Conservation (phyloP, 2,113 vertebrate species). For the Hippocampus barbouri region DNA sequence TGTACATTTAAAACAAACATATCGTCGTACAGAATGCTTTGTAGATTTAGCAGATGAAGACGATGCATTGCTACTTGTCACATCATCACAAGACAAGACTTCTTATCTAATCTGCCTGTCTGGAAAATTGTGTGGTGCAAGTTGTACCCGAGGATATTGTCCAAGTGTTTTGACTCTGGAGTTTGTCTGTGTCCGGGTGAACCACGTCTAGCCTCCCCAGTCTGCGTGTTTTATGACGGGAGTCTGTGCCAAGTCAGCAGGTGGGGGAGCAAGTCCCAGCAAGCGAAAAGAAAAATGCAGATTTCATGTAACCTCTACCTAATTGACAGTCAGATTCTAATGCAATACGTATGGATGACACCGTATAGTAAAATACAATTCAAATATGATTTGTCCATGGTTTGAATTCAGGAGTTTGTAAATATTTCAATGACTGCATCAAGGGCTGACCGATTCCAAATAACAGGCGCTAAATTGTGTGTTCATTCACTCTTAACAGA, state of each 20-base stretch:
- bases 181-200: constrained; percentile 55
- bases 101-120: constrained; percentile 64
- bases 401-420: background rate
- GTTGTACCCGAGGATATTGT: constrained; percentile 48
- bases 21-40: constrained; percentile 47
- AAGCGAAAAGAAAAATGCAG: constrained; percentile 4
- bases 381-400: no score
- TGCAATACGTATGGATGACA: background rate
- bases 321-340: background rate
- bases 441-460: background rate
- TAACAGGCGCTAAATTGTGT: background rate
- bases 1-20: constrained; percentile 33
- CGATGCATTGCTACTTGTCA: constrained; percentile 39
- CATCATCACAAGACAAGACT: constrained; percentile 58
- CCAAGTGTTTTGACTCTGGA: constrained; percentile 50
- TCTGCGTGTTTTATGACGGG: constrained; percentile 64
- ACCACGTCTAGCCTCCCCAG: constrained; percentile 56
- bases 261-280: constrained; percentile 52
- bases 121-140: constrained; percentile 41
- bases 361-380: no score
- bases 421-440: background rate
- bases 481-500: background rate
- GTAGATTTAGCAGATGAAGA: constrained; percentile 38
- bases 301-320: background rate
- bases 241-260: constrained; percentile 65